These are phyloP conservation scores for Parus major DNA, from an alignment of 2,113 vertebrate genomes.

Conservation along the genomic window DNA sequence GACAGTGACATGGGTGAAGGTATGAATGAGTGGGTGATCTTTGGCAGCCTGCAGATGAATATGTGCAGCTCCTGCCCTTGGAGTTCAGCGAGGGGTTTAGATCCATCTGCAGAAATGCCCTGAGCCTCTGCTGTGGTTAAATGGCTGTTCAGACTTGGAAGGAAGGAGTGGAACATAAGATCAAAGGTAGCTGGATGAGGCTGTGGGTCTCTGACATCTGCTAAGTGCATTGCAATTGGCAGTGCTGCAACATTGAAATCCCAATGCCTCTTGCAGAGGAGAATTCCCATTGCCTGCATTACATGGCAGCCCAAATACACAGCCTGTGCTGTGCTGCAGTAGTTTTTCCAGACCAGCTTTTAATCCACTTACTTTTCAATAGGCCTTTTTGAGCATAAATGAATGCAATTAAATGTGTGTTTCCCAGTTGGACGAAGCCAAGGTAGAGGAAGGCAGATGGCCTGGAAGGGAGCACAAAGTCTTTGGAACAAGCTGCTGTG, in stretches of 20 bases:
- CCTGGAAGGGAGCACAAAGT: background rate
- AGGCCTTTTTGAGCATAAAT: constrained; percentile 12
- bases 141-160: background rate
- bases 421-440: background rate
- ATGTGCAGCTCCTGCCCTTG: background rate
- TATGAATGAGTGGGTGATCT: background rate
- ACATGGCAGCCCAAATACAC: background rate
- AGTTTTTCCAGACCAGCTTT: constrained; percentile 14
- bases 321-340: background rate
- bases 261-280: background rate
- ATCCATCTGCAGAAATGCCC: background rate
- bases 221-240: background rate
- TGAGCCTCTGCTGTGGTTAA: background rate
- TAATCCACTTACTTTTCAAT: constrained; percentile 51
- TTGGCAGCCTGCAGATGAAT: background rate
- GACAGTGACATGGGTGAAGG: background rate
- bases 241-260: background rate
- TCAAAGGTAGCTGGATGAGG: background rate
- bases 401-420: constrained; percentile 15
- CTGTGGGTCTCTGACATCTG: constrained; percentile 14
- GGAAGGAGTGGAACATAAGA: background rate
- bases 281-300: background rate
- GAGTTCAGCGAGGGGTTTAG: background rate
- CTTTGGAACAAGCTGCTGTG: background rate
- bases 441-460: background rate